phyloP scores from a whole-genome alignment of 2,113 vertebrate genomes.

The Tinamus guttatus region DNA sequence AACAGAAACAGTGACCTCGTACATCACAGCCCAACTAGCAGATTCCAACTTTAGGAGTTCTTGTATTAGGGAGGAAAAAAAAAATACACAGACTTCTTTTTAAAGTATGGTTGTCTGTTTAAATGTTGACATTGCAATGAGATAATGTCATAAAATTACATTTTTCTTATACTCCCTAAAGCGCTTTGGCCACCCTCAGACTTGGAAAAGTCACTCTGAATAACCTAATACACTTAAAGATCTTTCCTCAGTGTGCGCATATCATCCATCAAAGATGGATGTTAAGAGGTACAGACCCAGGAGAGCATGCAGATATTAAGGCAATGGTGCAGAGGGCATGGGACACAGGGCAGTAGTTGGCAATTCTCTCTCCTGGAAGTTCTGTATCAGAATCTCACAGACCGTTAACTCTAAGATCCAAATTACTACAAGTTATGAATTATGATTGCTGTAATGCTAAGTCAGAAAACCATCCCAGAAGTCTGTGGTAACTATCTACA shows the following conservation, averaged over 20 bases:
- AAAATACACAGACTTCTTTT: slow-evolving; percentile 32
- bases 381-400: background rate
- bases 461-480: background rate
- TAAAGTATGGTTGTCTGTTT: slow-evolving; percentile 29
- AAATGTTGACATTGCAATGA: slow-evolving; percentile 56
- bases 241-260: background rate
- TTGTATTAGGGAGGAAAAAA: background rate
- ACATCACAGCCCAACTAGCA: background rate
- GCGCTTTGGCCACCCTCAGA: slow-evolving; percentile 35
- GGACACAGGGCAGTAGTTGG: background rate
- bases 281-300: background rate
- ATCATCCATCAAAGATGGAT: background rate
- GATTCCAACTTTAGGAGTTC: background rate
- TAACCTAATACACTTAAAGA: slow-evolving; percentile 13
- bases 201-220: slow-evolving; percentile 20
- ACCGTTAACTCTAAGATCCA: background rate
- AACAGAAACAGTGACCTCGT: slow-evolving; percentile 41
- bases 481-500: background rate
- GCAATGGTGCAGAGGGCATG: background rate
- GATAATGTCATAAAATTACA: slow-evolving; percentile 55
- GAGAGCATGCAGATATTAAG: background rate
- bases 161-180: slow-evolving; percentile 33
- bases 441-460: background rate
- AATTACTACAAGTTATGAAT: background rate
- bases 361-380: background rate